Evolutionary conservation across 2,888 invertebrate genomes (phyloP).

Genomic region (Nymphalis c-album): DNA sequence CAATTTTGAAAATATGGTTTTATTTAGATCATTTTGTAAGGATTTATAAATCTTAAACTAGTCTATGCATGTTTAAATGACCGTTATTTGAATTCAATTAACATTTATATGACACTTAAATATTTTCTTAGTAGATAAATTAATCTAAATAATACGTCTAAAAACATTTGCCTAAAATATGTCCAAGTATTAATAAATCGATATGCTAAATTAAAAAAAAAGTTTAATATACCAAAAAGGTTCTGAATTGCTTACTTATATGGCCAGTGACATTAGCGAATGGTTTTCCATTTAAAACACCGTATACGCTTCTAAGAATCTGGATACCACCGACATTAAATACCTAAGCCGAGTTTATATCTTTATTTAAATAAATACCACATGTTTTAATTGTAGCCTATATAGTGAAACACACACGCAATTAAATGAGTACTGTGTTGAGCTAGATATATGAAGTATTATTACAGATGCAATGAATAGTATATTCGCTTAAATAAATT

Average conservation of each 20-base stretch:
- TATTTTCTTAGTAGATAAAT: no score
- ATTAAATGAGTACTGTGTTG: background rate
- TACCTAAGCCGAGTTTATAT: slow-evolving; percentile 18
- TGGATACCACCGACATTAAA: slow-evolving; percentile 31
- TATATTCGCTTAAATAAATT: no score
- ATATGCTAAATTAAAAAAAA: background rate
- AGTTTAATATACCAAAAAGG: background rate
- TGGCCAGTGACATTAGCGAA: slow-evolving; percentile 42
- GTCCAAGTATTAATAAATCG: no score
- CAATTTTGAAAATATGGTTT: no score
- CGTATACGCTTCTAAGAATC: slow-evolving; percentile 37
- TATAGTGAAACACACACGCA: background rate
- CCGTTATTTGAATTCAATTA: no score
- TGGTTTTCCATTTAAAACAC: slow-evolving; percentile 38
- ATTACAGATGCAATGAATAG: no score
- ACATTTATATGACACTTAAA: no score
- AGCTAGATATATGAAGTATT: background rate
- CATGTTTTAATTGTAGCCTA: background rate
- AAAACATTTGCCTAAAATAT: no score
- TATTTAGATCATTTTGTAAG: no score
- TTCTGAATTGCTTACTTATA: slow-evolving; percentile 15
- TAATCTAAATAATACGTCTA: no score
- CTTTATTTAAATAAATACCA: slow-evolving; percentile 6
- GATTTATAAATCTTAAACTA: no score
- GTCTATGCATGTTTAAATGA: no score